phyloP scores from a whole-genome alignment of 2,113 vertebrate species.

The Hylia prasina region DNA sequence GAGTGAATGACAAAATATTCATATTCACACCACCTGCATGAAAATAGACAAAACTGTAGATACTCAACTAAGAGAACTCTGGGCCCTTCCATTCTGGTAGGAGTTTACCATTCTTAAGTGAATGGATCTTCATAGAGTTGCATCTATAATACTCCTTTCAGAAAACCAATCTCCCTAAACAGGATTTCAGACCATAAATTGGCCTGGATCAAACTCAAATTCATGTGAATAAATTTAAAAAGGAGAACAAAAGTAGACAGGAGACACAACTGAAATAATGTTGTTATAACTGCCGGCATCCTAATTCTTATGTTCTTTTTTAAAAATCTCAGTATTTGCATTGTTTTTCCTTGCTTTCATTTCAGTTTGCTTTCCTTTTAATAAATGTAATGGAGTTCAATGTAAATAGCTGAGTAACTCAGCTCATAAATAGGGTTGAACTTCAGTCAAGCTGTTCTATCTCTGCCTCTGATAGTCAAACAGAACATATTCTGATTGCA shows the following conservation, averaged over 20 bases:
- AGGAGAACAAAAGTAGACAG: neutral
- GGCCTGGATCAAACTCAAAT: neutral
- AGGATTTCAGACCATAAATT: neutral
- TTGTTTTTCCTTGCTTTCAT: neutral
- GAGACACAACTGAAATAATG: neutral
- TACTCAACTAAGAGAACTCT: neutral
- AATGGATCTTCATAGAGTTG: neutral
- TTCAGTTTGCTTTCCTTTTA: neutral
- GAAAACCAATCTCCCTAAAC: neutral
- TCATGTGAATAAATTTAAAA: neutral
- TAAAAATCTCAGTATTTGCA: neutral
- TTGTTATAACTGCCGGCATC: neutral
- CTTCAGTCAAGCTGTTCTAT: neutral
- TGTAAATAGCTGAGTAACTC: neutral
- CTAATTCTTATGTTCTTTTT: neutral
- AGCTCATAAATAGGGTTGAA: accelerated
- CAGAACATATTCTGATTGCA: neutral
- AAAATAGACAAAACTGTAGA: neutral
- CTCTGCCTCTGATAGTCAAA: neutral
- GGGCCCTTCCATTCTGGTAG: neutral
- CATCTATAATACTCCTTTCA: neutral
- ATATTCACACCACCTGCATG: neutral
- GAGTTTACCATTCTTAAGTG: neutral
- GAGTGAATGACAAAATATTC: neutral
- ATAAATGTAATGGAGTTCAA: neutral